These are phyloP conservation scores for Oriolus oriolus DNA, from an alignment of 2,113 vertebrate genomes.

Conservation along the genomic window DNA sequence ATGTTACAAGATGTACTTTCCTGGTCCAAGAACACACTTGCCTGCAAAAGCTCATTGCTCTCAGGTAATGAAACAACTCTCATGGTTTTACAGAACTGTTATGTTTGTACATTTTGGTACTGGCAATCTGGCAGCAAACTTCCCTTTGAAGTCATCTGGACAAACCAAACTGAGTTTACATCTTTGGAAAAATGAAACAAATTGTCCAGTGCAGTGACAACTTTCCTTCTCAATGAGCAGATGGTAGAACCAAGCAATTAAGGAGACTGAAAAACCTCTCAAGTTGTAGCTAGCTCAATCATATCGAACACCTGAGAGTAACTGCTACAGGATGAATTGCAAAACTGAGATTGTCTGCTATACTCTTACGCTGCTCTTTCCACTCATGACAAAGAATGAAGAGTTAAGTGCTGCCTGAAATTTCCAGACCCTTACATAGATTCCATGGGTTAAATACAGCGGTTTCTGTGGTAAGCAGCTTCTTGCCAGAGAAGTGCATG, in stretches of 20 bases:
- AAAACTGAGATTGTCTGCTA: not conserved
- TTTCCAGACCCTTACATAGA: not conserved
- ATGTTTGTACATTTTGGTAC: not conserved
- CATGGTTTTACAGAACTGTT: not conserved
- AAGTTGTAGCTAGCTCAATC: not conserved
- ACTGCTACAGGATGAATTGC: not conserved
- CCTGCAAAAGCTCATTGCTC: not conserved
- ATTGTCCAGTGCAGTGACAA: not conserved
- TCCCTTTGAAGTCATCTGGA: not conserved
- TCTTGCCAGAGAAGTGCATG: not conserved
- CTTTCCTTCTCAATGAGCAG: not conserved
- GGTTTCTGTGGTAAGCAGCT: not conserved
- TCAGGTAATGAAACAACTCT: not conserved
- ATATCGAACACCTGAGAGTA: fast-evolving
- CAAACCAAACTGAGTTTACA: not conserved
- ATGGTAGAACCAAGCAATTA: not conserved
- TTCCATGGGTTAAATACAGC: not conserved
- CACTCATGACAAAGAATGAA: not conserved
- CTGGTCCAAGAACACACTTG: not conserved
- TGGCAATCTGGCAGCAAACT: not conserved
- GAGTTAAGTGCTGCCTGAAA: not conserved
- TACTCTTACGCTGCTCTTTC: fast-evolving
- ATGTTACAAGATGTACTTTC: not conserved
- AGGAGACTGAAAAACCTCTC: not conserved
- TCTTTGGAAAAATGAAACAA: not conserved